Evolutionary conservation across 2,888 invertebrate genomes (phyloP).

Genomic region (Agriopis leucophaearia): DNA sequence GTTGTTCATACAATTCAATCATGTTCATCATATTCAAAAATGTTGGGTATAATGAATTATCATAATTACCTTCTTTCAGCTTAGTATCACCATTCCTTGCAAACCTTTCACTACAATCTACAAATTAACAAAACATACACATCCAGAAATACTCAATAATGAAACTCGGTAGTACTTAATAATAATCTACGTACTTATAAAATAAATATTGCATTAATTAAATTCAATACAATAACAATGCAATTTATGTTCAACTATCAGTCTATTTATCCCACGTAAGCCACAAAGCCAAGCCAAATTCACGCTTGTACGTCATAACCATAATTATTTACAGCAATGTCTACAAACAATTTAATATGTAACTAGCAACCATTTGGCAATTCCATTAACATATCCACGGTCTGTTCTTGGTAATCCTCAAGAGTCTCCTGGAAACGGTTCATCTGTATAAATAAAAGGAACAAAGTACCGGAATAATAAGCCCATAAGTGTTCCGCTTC

Average conservation of each 20-base stretch:
- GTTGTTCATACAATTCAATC: too few species aligned
- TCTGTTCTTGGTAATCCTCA: constrained; percentile 28
- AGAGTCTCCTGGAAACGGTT: constrained; percentile 19
- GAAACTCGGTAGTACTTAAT: too few species aligned
- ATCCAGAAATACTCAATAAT: too few species aligned
- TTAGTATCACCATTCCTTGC: too few species aligned
- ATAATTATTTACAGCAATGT: background rate
- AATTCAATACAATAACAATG: too few species aligned
- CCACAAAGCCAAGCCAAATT: background rate
- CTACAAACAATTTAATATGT: constrained; percentile 24
- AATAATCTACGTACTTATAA: too few species aligned
- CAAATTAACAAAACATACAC: too few species aligned
- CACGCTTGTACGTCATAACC: background rate
- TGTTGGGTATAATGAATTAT: too few species aligned
- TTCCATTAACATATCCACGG: constrained; percentile 27
- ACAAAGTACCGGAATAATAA: constrained; percentile 42
- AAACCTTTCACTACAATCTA: too few species aligned
- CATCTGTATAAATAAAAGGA: constrained; percentile 42
- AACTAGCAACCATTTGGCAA: constrained; percentile 22
- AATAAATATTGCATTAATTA: too few species aligned
- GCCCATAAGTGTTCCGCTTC: constrained; percentile 46
- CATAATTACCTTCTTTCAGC: too few species aligned
- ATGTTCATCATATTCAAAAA: too few species aligned
- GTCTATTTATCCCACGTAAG: background rate
- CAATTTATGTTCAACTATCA: background rate